A percentile compares a stretch with the other conserved stretches of the same genome.
Conservation (phyloP, 2,888 invertebrate genomes). For the Oegoconia quadripuncta region DNA sequence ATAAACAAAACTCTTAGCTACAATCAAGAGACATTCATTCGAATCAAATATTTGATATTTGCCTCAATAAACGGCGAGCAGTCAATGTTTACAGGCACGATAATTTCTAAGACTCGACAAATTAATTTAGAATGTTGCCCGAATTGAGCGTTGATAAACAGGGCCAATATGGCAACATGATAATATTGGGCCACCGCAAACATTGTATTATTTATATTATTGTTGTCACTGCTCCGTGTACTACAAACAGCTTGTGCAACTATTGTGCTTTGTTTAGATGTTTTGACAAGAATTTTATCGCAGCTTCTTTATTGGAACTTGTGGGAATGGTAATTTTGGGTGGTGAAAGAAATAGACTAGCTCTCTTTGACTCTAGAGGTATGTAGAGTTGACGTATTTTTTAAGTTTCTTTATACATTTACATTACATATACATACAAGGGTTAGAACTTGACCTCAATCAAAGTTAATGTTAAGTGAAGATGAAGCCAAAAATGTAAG, state of each 20-base stretch:
- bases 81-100: constrained; percentile 58
- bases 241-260: neutral
- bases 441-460: no score
- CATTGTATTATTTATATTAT: constrained; percentile 3
- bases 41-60: constrained; percentile 65
- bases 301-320: no score
- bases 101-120: constrained; percentile 66
- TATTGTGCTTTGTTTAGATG: neutral
- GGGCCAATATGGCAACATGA: constrained; percentile 39
- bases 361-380: no score
- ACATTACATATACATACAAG: no score
- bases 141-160: constrained; percentile 43
- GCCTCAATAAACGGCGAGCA: constrained; percentile 48
- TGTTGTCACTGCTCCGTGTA: neutral
- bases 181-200: constrained; percentile 12
- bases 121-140: constrained; percentile 61
- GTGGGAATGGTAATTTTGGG: no score
- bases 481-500: no score
- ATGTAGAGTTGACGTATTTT: no score
- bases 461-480: no score
- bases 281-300: no score
- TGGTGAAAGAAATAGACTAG: no score
- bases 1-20: constrained; percentile 32
- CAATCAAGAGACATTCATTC: constrained; percentile 39
- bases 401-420: no score